A percentile compares a stretch with the other conserved stretches of the same genome.
phyloP scores from a whole-genome alignment of 2,888 invertebrate species.

The Lasioglossum marginatum region DNA sequence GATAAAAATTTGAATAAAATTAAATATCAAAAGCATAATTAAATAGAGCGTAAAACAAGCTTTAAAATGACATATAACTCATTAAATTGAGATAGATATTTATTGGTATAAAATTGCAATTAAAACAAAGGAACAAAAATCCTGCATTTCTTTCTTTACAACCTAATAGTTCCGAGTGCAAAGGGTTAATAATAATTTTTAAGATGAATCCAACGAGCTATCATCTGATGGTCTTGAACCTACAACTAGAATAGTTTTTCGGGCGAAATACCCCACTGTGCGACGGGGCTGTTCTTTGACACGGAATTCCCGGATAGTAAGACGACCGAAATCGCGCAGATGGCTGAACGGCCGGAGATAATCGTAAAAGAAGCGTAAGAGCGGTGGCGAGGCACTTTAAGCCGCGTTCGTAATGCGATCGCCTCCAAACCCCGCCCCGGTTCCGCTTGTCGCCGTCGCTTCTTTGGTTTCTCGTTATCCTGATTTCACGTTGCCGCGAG shows the following conservation, averaged over 20 bases:
- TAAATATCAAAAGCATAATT: too few relatives aligned
- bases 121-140: too few relatives aligned
- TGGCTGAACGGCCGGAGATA: conserved; percentile 1
- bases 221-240: too few relatives aligned
- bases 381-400: conserved; percentile 66
- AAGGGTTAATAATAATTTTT: too few relatives aligned
- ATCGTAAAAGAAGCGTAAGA: conserved; percentile 22
- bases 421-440: conserved; percentile 19
- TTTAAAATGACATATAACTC: too few relatives aligned
- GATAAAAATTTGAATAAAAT: too few relatives aligned
- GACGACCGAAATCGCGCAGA: neutral
- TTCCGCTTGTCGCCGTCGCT: conserved; percentile 17
- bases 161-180: too few relatives aligned
- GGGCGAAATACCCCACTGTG: neutral
- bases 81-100: too few relatives aligned
- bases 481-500: conserved; percentile 66
- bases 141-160: too few relatives aligned
- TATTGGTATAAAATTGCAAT: too few relatives aligned
- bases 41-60: too few relatives aligned
- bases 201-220: too few relatives aligned
- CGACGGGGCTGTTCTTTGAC: neutral
- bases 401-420: conserved; percentile 71
- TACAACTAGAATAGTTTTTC: neutral
- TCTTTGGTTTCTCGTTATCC: conserved; percentile 70
- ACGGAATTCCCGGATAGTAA: neutral